A percentile compares a stretch with the other conserved stretches of the same genome.
Conservation (phyloP, 2,797 vertebrate species). For the Eremophila alpestris region DNA sequence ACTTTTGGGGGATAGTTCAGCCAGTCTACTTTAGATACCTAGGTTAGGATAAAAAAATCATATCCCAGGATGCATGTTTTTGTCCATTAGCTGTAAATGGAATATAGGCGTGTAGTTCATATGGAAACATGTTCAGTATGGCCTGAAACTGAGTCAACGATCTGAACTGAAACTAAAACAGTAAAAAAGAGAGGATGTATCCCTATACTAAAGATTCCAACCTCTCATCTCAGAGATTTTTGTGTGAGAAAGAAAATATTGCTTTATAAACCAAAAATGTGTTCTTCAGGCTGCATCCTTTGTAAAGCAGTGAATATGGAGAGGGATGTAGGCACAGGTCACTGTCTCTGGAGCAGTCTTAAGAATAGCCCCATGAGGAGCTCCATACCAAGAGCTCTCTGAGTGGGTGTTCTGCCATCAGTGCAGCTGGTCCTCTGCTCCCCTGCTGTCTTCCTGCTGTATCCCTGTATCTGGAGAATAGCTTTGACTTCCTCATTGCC, state of each 20-base stretch:
- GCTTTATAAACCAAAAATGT: neutral
- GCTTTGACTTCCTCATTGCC: conserved; percentile 6
- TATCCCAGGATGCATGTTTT: neutral
- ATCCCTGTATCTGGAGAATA: neutral
- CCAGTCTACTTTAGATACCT: neutral
- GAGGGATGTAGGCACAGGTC: neutral
- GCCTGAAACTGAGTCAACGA: neutral
- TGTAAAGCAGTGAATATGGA: neutral
- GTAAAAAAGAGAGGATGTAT: neutral
- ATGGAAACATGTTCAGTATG: neutral
- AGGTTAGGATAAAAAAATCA: neutral
- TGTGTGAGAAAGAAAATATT: neutral
- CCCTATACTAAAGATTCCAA: neutral
- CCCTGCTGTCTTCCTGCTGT: conserved; percentile 40
- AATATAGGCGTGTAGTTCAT: neutral
- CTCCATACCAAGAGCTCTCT: neutral
- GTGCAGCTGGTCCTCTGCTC: conserved; percentile 34
- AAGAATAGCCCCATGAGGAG: neutral
- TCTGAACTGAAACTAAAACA: neutral
- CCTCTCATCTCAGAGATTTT: neutral
- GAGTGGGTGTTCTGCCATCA: conserved; percentile 25
- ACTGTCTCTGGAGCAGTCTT: neutral
- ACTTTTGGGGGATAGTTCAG: neutral
- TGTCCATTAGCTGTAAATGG: neutral
- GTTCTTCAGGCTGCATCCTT: neutral